Evolutionary conservation across 2,113 vertebrate species (phyloP), one percentile per base, ranked within the genome.

Genomic region (Stigmatopora argus): DNA sequence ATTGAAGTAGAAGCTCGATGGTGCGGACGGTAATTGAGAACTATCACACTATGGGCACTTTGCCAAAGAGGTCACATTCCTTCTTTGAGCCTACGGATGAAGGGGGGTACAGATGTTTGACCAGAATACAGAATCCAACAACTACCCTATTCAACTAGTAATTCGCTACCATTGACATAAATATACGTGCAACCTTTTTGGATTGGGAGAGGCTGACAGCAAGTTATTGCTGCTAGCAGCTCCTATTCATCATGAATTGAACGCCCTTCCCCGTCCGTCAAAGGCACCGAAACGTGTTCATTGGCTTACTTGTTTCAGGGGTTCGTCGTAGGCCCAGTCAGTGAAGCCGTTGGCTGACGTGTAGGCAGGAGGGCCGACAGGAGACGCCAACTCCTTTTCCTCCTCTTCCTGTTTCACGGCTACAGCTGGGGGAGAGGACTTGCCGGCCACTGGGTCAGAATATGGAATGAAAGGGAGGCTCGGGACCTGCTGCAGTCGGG

Each of bases 231-330:
- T 10, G 38, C 38, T 10, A 8, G 3, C 38, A 1, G 26, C 38
- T 7, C 4, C 5, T 4, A 41, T 2, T 41, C 5, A 9, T 3
- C 1, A 41, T 41, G 9, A 10, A 41, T 41, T 41, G 38, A 10
- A 41, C 38, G 4, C 9, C 3, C 26, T 31, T 31, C 26, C 26
- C 26, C 26, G 2, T 3, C 26, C 3, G 26, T 41, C 38, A 41
- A 41, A 8, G 38, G 38, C 38, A 41, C 38, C 9, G 38, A 41
- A 41, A 41, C 9, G 38, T 41, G 38, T 7, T 41, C 7, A 41
- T 41, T 41, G 56, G 47, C 92, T 90, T 83, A 98, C 96, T 92
- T 94, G 94, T 82, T 94, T 97, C 45, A 93, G 87, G 31, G 92
- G 90, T 62, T 97, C 94, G 0, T 97, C 94, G 57, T 88, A 86